Evolutionary conservation across 2,888 invertebrate species (phyloP), one percentile per base, ranked within the genome.

Genomic region (Apomyelois bistriatella): DNA sequence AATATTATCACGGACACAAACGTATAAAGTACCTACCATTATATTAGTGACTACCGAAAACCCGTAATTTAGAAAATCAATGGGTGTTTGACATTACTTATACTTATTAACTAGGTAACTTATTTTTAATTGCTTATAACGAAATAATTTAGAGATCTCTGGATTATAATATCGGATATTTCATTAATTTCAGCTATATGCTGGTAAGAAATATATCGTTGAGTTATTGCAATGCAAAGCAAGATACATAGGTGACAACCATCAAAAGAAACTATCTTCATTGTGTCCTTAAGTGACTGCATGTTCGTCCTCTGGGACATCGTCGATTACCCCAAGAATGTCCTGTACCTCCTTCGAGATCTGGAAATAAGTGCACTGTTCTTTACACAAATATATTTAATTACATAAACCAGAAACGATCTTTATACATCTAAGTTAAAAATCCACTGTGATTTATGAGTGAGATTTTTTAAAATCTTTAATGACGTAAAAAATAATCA

Each of bases 331-430:
- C 4, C 61, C 60, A 40, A 79, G 57, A 50, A 78, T 67, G 0
- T 70, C 68, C 53, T 74, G 66, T 1, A 79, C 66, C 10, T 76
- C 76, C 1, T 60, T 57, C 0, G 69, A 61, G 12, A 63, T 58
- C 78, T 77, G 74, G 7, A 73, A 73, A 28, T 47, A 53, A 22
- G 22, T 22, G 22, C 3, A 22, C 22, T 5, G 22, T 22, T 22
- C 22, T 22, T 22, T 5, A 22, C 22, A 22, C 22, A 22, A 22
- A 22, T 22, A 3, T 22, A 22, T 22, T 22, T 22, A 22, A 5
- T 5, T 3, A 5, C 22, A 22, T 22, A 22, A 22, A 22, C 22
- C 22, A 22, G n/a, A n/a, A n/a, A n/a, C n/a, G n/a, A n/a, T n/a
- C n/a, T n/a, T n/a, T n/a, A n/a, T n/a, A n/a, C n/a, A n/a, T n/a